phyloP scores from a whole-genome alignment of 2,888 invertebrate genomes.

The Desoria tigrina region DNA sequence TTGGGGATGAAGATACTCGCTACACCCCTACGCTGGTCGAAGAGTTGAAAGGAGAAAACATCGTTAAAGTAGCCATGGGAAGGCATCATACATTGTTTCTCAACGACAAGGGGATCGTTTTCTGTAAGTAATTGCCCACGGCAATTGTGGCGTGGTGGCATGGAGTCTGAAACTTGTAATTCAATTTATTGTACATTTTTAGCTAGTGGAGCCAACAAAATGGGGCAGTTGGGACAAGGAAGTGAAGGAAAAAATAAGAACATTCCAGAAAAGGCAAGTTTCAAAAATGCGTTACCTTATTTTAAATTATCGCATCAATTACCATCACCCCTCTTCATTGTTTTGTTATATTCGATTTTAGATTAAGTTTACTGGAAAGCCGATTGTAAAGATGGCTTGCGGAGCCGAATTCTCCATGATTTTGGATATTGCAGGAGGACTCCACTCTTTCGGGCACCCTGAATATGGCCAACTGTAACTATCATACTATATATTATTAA shows the following conservation, averaged over 20 bases:
- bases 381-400: constrained; percentile 83
- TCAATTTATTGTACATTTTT: constrained; percentile 60
- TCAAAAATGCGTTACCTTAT: too few species aligned
- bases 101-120: constrained; percentile 63
- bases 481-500: not conserved
- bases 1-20: constrained; percentile 72
- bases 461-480: constrained; percentile 81
- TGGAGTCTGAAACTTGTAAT: too few species aligned
- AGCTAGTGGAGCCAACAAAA: constrained; percentile 87
- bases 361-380: constrained; percentile 69
- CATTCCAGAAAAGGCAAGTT: constrained; percentile 60
- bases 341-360: constrained; percentile 45
- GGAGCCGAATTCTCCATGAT: constrained; percentile 93
- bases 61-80: constrained; percentile 85
- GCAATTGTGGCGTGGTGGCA: constrained; percentile 72
- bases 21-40: constrained; percentile 78
- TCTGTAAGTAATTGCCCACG: constrained; percentile 41
- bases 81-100: constrained; percentile 84
- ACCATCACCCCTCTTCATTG: too few species aligned
- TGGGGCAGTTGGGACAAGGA: constrained; percentile 88
- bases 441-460: constrained; percentile 89
- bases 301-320: too few species aligned
- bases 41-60: constrained; percentile 71
- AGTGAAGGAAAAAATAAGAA: constrained; percentile 60
- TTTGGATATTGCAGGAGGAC: constrained; percentile 80